Evolutionary conservation across 1,140 invertebrate species (phyloP).

Genomic region (Sinonovacula constricta): DNA sequence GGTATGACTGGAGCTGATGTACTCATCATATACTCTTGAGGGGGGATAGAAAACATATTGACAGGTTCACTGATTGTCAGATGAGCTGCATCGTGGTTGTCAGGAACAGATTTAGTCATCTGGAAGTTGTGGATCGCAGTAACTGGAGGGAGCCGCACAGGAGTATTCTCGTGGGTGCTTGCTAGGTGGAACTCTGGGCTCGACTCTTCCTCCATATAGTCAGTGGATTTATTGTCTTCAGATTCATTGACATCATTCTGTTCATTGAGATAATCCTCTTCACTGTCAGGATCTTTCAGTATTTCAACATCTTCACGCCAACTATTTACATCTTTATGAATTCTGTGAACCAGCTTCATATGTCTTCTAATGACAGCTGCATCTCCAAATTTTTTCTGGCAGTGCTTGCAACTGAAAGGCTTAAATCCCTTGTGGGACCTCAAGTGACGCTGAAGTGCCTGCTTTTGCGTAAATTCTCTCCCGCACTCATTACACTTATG

Average conservation of each 20-base stretch:
- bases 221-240: not conserved
- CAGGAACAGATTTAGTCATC: too few relatives aligned
- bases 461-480: slow-evolving; percentile 73
- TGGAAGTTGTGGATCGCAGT: too few relatives aligned
- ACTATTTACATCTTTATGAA: slow-evolving; percentile 61
- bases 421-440: slow-evolving; percentile 97
- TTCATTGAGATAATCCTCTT: not conserved
- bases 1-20: not conserved
- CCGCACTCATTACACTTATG: slow-evolving; percentile 69
- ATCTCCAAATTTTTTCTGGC: slow-evolving; percentile 81
- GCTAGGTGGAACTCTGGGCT: not conserved
- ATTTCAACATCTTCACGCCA: slow-evolving; percentile 66
- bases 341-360: slow-evolving; percentile 70
- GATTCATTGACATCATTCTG: not conserved
- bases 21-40: not conserved
- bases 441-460: slow-evolving; percentile 83
- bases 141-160: not conserved
- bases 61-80: too few relatives aligned
- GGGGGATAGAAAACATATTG: too few relatives aligned
- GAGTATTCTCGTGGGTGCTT: not conserved
- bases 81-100: too few relatives aligned
- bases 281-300: slow-evolving; percentile 1
- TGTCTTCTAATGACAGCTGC: slow-evolving; percentile 71
- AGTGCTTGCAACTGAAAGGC: slow-evolving; percentile 85
- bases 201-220: not conserved